Evolutionary conservation across 1,140 invertebrate genomes (phyloP).

Genomic region (Ylistrum balloti): DNA sequence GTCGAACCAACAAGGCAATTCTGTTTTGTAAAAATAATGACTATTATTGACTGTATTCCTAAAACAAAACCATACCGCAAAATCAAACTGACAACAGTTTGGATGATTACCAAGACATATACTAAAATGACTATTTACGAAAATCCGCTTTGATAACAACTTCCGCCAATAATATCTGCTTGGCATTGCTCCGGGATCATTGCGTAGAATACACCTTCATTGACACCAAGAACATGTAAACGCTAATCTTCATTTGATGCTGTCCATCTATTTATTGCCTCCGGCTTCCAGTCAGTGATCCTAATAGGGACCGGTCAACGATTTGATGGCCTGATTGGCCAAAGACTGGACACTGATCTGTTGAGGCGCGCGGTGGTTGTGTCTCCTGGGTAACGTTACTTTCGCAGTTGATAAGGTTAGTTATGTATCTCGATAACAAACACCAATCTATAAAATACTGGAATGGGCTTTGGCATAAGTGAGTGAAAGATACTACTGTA

Average conservation of each 20-base stretch:
- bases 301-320: slow-evolving; percentile 30
- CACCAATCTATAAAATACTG: background rate
- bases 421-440: slow-evolving; percentile 4
- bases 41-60: background rate
- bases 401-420: background rate
- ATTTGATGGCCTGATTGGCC: background rate
- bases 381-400: background rate
- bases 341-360: background rate
- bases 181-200: background rate
- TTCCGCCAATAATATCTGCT: background rate
- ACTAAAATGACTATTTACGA: background rate
- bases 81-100: no score
- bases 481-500: background rate
- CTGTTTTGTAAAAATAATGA: background rate
- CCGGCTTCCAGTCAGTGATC: background rate
- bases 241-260: background rate
- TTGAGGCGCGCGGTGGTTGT: background rate
- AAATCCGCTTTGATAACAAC: background rate
- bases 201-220: no score
- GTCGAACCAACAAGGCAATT: background rate
- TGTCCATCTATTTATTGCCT: background rate
- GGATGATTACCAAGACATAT: background rate
- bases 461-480: background rate
- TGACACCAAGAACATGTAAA: background rate
- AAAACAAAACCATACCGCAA: no score